Percentiles rank a stretch among this genome's conserved stretches.
These are phyloP conservation scores for Mormyrops attenuatus DNA, from an alignment of 2,797 vertebrate species.

Conservation along the genomic window DNA sequence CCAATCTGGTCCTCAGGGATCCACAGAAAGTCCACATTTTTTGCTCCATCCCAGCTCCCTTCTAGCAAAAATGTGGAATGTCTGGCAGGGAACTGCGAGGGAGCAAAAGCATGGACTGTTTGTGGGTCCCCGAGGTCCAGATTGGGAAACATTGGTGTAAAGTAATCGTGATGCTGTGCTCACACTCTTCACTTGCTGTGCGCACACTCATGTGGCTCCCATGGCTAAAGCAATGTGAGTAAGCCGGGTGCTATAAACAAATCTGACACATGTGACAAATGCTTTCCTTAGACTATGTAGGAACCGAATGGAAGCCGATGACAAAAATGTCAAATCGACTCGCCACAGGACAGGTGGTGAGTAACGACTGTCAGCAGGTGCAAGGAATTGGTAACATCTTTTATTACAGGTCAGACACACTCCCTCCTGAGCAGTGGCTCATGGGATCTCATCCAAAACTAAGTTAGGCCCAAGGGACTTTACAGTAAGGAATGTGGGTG, in stretches of 20 bases:
- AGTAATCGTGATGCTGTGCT: not conserved
- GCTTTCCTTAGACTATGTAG: not conserved
- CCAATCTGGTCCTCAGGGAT: not conserved
- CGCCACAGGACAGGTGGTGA: not conserved
- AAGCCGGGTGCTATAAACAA: not conserved
- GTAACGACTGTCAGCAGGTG: not conserved
- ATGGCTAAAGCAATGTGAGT: not conserved
- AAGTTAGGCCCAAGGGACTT: not conserved
- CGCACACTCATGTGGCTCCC: not conserved
- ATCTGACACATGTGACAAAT: not conserved
- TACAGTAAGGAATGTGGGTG: not conserved
- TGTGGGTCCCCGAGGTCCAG: not conserved
- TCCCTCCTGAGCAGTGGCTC: not conserved
- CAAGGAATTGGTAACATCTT: not conserved
- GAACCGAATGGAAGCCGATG: not conserved
- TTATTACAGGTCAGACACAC: not conserved
- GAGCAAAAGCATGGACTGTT: not conserved
- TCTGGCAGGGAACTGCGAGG: not conserved
- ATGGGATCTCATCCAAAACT: not conserved
- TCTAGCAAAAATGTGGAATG: not conserved
- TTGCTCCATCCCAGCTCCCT: not conserved
- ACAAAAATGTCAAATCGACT: not conserved
- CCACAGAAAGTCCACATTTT: not conserved
- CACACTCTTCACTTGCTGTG: not conserved
- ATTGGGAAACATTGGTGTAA: not conserved